Evolutionary conservation across 2,113 vertebrate genomes (phyloP).

Genomic region (Paracanthobrama guichenoti): DNA sequence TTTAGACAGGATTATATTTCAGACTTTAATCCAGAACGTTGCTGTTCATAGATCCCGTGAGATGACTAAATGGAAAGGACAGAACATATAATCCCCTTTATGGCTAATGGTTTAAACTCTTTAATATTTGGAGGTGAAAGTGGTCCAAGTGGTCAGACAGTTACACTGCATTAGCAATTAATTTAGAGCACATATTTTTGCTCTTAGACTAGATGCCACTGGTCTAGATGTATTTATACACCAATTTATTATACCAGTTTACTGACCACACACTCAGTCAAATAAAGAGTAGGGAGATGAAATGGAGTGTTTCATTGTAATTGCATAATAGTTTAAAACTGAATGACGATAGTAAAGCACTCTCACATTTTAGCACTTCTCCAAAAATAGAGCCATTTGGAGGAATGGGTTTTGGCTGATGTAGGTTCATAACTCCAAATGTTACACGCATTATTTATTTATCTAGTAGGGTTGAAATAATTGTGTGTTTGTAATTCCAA

Average conservation of each 20-base stretch:
- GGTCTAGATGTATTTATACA: constrained; percentile 24
- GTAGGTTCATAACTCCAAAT: constrained; percentile 43
- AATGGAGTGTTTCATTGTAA: constrained; percentile 16
- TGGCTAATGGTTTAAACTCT: constrained; percentile 4
- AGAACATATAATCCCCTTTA: constrained; percentile 6
- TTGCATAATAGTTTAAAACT: constrained; percentile 4
- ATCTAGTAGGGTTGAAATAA: constrained; percentile 32
- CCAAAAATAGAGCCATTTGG: constrained; percentile 10
- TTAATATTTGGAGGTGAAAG: not conserved
- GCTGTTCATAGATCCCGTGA: constrained; percentile 9
- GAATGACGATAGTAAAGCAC: not conserved
- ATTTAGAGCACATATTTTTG: not conserved
- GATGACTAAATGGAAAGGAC: constrained; percentile 33
- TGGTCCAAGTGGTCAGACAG: constrained; percentile 8
- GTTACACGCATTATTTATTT: constrained; percentile 43
- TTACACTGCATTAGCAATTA: not conserved
- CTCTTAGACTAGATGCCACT: not conserved
- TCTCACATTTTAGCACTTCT: not conserved
- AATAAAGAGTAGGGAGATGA: not conserved
- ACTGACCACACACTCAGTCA: constrained; percentile 5
- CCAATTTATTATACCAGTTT: constrained; percentile 11
- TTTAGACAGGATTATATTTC: constrained; percentile 28
- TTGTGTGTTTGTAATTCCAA: constrained; percentile 30
- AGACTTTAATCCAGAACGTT: constrained; percentile 28
- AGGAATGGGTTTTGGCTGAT: constrained; percentile 33